These are phyloP conservation scores for Plodia interpunctella DNA, from an alignment of 1,140 invertebrate species.

Conservation along the genomic window DNA sequence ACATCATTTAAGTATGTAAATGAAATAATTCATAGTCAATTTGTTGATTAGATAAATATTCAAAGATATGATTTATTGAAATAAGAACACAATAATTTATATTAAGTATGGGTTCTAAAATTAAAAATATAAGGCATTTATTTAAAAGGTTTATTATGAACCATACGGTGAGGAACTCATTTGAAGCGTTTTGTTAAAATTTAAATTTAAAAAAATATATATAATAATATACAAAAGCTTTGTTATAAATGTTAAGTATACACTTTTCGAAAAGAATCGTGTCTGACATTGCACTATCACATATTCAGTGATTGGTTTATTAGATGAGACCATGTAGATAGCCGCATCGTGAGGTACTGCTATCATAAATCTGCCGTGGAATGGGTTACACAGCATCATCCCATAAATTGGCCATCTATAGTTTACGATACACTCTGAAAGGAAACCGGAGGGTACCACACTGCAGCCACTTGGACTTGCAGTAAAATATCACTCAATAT, in stretches of 20 bases:
- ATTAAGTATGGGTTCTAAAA: too few species aligned
- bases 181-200: too few species aligned
- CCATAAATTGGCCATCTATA: slow-evolving; percentile 72
- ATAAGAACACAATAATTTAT: too few species aligned
- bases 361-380: slow-evolving; percentile 66
- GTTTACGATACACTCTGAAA: slow-evolving; percentile 64
- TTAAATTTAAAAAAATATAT: too few species aligned
- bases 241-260: background rate
- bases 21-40: too few species aligned
- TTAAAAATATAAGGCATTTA: too few species aligned
- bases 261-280: background rate
- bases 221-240: too few species aligned
- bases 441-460: slow-evolving; percentile 39
- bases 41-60: too few species aligned
- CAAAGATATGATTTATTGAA: too few species aligned
- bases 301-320: slow-evolving; percentile 35
- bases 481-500: slow-evolving; percentile 13
- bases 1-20: too few species aligned
- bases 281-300: slow-evolving; percentile 10
- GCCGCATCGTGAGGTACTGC: slow-evolving; percentile 53
- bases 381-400: slow-evolving; percentile 61
- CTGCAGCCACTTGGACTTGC: slow-evolving; percentile 21
- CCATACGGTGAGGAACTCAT: too few species aligned
- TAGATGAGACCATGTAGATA: slow-evolving; percentile 27
- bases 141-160: too few species aligned